Base-by-base conservation (phyloP, 1,140 invertebrate genomes). In the Drosophila azteca region DNA sequence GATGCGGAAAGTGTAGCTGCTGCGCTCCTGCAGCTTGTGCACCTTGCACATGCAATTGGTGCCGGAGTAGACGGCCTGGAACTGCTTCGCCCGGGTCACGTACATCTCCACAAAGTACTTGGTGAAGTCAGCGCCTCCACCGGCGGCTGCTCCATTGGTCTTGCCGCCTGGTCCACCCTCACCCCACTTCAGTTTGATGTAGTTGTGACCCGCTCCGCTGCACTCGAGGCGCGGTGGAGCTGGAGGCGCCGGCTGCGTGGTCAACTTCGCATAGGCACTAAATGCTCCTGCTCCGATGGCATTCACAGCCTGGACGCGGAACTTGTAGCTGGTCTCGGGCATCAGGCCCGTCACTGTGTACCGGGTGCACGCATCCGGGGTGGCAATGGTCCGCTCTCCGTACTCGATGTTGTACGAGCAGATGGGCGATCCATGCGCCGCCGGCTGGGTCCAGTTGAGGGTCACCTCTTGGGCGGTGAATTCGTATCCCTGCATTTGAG, bases 141-240 rank as follows among this genome's bases (percentile, higher is more conserved):
- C 48, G 6, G 26, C 39, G 26, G 94, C 95, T 74, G 94, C 93
- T 11, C 93, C 93, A 48, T 13, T 13, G 43, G 6, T 24, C 64
- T 69, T 68, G 51, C 69, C 45, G 13, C 20, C 26, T n/a, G 22
- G 22, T 57, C 64, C 49, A 0, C 46, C 49, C 31, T 96, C 95
- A 15, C 94, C 95, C 97, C 97, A 98, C 91, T 96, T 96, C 17
- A 98, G 93, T 87, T 96, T 97, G 51, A 98, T 93, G 91, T 94
- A 95, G 92, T 97, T 97, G 92, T 97, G 95, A 1, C 94, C 95
- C 6, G 93, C 92, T 46, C 93, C 94, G 6, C 95, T 93, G 90
- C 95, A 96, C 77, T 96, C 95, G 11, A 98, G 92, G 46, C 91
- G 91, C 1, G 97, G 96, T 20, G 97, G 95, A 2, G 93, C 75